These are phyloP conservation scores for Spodoptera littoralis DNA, from an alignment of 2,888 invertebrate genomes.

Conservation along the genomic window DNA sequence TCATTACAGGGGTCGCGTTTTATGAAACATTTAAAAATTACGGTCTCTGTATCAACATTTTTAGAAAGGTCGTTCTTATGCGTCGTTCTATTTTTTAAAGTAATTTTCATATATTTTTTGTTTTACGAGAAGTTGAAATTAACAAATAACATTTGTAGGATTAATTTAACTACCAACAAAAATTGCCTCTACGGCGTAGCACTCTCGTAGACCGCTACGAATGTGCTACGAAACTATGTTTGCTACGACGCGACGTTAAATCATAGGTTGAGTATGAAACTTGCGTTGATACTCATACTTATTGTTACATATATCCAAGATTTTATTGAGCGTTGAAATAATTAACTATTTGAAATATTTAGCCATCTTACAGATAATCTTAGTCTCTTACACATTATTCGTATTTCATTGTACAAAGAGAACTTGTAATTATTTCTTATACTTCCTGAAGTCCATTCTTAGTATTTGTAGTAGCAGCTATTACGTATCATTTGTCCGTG, in stretches of 20 bases:
- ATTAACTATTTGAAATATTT: too few species aligned
- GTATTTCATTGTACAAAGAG: not conserved
- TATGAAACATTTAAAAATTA: constrained; percentile 59
- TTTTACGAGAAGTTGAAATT: constrained; percentile 20
- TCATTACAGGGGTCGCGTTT: constrained; percentile 56
- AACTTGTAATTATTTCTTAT: not conserved
- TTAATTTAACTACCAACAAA: constrained; percentile 23
- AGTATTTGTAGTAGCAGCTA: constrained; percentile 4
- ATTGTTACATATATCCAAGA: constrained; percentile 25
- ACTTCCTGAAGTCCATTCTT: not conserved
- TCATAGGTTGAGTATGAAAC: constrained; percentile 20
- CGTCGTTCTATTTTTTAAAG: constrained; percentile 19
- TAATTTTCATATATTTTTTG: constrained; percentile 17
- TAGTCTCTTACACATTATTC: not conserved
- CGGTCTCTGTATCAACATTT: constrained; percentile 48
- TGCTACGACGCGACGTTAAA: constrained; percentile 25
- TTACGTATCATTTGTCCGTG: constrained; percentile 19
- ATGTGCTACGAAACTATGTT: constrained; percentile 25
- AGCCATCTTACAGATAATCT: too few species aligned
- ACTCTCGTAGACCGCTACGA: constrained; percentile 25
- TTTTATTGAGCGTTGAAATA: constrained; percentile 5
- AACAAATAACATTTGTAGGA: constrained; percentile 34
- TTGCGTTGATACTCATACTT: constrained; percentile 22
- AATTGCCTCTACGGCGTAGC: constrained; percentile 26
- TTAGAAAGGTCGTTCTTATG: constrained; percentile 36